Evolutionary conservation across 2,797 vertebrate species (phyloP).

Genomic region (Tokudaia muenninki): DNA sequence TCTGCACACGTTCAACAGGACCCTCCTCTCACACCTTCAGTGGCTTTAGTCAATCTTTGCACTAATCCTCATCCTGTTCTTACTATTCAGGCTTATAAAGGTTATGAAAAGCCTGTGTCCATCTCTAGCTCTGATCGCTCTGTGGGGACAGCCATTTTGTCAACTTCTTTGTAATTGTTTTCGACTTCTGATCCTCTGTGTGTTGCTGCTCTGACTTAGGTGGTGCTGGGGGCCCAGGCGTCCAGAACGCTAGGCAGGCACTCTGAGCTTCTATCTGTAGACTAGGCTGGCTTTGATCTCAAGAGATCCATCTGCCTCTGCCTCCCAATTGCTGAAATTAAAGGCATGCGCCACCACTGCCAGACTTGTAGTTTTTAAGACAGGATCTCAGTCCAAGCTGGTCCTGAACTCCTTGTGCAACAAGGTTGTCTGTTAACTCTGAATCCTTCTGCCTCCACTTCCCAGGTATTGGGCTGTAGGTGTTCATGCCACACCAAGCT

Average conservation of each 20-base stretch:
- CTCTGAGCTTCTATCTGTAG: too few relatives aligned
- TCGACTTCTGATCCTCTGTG: not conserved
- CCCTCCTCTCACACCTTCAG: not conserved
- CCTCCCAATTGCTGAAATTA: not conserved
- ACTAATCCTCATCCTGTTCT: not conserved
- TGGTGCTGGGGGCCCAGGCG: not conserved
- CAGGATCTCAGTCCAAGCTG: not conserved
- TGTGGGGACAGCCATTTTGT: not conserved
- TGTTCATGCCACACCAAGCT: too few relatives aligned
- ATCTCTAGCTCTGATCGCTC: not conserved
- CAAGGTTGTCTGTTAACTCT: not conserved
- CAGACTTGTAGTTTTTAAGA: not conserved
- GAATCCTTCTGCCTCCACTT: not conserved
- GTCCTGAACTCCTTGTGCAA: not conserved
- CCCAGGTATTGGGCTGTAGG: not conserved
- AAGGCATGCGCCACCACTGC: not conserved
- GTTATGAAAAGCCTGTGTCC: not conserved
- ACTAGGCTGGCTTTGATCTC: not conserved
- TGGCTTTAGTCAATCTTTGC: not conserved
- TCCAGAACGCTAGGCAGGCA: not conserved
- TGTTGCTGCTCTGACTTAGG: not conserved
- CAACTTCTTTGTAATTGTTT: not conserved
- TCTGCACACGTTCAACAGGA: fast-evolving
- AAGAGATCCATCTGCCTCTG: not conserved
- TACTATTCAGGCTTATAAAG: not conserved